Evolutionary conservation across 2,113 vertebrate species (phyloP).

Genomic region (Zosterops lateralis): DNA sequence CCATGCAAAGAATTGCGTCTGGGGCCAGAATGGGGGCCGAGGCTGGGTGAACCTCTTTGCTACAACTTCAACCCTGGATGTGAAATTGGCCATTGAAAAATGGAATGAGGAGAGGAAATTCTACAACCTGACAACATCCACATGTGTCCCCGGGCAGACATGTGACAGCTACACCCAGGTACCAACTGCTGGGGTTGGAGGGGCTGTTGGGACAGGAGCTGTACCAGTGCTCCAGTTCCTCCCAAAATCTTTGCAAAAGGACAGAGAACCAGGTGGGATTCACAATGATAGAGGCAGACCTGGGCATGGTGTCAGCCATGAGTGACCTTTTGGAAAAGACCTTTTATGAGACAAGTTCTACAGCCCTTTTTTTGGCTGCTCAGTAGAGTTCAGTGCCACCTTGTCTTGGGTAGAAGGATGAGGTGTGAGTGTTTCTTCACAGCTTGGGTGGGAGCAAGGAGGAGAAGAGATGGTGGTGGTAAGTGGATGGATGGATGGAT

Average conservation of each 20-base stretch:
- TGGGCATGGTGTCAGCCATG: background rate
- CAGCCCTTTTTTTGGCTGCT: background rate
- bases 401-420: background rate
- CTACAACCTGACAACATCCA: slow-evolving; percentile 42
- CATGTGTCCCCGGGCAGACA: slow-evolving; percentile 31
- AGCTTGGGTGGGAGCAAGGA: background rate
- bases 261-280: background rate
- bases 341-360: background rate
- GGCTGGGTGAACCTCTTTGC: slow-evolving; percentile 67
- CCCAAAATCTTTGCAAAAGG: background rate
- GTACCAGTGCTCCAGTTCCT: background rate
- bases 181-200: background rate
- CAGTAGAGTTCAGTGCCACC: background rate
- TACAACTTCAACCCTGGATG: slow-evolving; percentile 49
- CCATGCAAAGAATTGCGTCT: slow-evolving; percentile 65
- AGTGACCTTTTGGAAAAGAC: background rate
- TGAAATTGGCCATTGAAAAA: slow-evolving; percentile 53
- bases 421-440: background rate
- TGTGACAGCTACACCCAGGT: slow-evolving; percentile 80
- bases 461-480: background rate
- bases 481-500: background rate
- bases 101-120: slow-evolving; percentile 64
- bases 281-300: fast-evolving
- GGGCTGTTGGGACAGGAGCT: background rate
- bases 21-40: slow-evolving; percentile 65